These are phyloP conservation scores for Siniperca scherzeri DNA, from an alignment of 2,797 vertebrate species.

Conservation along the genomic window DNA sequence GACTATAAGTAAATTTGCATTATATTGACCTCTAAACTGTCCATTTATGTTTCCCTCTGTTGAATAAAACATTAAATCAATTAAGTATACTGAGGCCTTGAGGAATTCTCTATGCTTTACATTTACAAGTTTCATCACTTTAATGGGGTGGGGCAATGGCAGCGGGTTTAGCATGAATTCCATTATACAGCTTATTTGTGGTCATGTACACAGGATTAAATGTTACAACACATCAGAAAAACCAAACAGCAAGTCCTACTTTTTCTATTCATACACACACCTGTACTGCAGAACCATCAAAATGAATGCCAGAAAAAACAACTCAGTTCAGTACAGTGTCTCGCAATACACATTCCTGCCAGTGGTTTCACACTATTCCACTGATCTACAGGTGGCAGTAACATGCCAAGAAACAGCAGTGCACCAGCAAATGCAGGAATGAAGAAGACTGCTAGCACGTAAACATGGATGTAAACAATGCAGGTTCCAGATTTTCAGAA, in stretches of 20 bases:
- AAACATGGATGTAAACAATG: background rate
- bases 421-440: background rate
- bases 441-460: background rate
- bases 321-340: background rate
- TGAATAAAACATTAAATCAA: slow-evolving; percentile 9
- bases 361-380: background rate
- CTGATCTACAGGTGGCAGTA: background rate
- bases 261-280: too few species aligned
- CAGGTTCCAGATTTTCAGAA: background rate
- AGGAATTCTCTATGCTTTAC: background rate
- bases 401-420: background rate
- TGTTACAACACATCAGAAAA: slow-evolving; percentile 2
- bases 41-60: background rate
- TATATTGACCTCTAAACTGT: background rate
- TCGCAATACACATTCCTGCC: background rate
- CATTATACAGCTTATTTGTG: background rate
- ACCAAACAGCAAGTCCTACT: background rate
- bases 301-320: background rate
- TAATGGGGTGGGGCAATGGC: background rate
- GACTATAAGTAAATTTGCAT: background rate
- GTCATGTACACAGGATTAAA: background rate
- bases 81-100: background rate
- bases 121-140: background rate
- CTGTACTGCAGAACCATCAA: background rate
- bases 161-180: background rate